A percentile compares a stretch with the other conserved stretches of the same genome.
phyloP scores from a whole-genome alignment of 2,888 invertebrate genomes.

The Pandemis cinnamomeana region DNA sequence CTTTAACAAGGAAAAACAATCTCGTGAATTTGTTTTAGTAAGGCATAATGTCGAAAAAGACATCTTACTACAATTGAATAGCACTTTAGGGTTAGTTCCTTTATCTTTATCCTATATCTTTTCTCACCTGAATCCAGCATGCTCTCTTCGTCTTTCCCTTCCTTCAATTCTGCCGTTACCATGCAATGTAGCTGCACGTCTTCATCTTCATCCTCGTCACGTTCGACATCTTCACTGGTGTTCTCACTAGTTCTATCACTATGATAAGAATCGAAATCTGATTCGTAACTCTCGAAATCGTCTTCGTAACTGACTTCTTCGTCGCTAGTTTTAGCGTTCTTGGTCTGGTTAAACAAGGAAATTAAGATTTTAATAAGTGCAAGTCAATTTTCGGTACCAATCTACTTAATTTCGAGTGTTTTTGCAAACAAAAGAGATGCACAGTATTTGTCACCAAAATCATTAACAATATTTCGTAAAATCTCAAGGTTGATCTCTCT shows the following conservation, averaged over 20 bases:
- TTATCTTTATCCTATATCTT: too few relatives aligned
- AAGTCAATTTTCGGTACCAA: too few relatives aligned
- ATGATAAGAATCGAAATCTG: slow-evolving; percentile 79
- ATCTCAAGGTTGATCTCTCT: too few relatives aligned
- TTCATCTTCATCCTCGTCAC: slow-evolving; percentile 41
- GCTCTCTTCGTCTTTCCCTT: slow-evolving; percentile 68
- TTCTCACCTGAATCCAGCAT: slow-evolving; percentile 75
- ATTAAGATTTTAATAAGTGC: neutral
- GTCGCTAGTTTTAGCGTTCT: slow-evolving; percentile 59
- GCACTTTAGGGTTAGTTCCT: too few relatives aligned
- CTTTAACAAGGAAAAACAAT: too few relatives aligned
- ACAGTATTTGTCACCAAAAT: too few relatives aligned
- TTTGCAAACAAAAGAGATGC: too few relatives aligned
- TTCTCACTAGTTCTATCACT: slow-evolving; percentile 50
- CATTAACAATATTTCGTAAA: too few relatives aligned
- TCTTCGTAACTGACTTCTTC: slow-evolving; percentile 78
- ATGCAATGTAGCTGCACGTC: slow-evolving; percentile 21
- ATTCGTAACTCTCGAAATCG: slow-evolving; percentile 82
- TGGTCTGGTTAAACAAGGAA: slow-evolving; percentile 39
- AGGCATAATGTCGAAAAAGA: too few relatives aligned
- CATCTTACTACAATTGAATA: too few relatives aligned
- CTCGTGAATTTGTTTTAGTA: too few relatives aligned
- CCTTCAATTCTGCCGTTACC: slow-evolving; percentile 45
- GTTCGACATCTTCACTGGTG: slow-evolving; percentile 20
- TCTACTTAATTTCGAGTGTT: too few relatives aligned